Evolutionary conservation across 2,888 invertebrate species (phyloP).

Genomic region (Trissolcus brochymenae): DNA sequence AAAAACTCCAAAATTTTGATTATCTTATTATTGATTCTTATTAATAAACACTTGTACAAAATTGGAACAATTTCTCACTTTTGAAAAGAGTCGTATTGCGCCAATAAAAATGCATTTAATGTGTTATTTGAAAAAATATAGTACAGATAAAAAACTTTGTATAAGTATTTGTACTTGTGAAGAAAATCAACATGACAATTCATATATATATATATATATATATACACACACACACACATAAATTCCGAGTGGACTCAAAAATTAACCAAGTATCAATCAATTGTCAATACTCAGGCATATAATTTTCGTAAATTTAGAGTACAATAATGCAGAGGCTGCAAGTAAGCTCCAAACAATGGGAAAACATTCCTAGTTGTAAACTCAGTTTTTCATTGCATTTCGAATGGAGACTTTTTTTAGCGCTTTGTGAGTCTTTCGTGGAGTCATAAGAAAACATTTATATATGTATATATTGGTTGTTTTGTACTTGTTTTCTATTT

Average conservation of each 20-base stretch:
- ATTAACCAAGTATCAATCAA: constrained; percentile 67
- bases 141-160: constrained; percentile 13
- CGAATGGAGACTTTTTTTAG: background rate
- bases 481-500: constrained; percentile 45
- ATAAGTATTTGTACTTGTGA: constrained; percentile 30
- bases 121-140: constrained; percentile 8
- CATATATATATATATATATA: background rate
- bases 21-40: too few species aligned
- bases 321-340: constrained; percentile 64
- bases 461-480: constrained; percentile 57
- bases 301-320: constrained; percentile 69
- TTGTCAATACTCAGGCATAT: constrained; percentile 71
- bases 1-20: too few species aligned
- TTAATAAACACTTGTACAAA: too few species aligned
- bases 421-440: background rate
- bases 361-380: constrained; percentile 53
- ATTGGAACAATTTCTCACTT: constrained; percentile 4
- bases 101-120: constrained; percentile 59
- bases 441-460: constrained; percentile 3
- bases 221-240: background rate
- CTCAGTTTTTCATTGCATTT: constrained; percentile 30
- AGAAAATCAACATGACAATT: constrained; percentile 16
- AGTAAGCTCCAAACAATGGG: constrained; percentile 37
- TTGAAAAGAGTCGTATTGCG: constrained; percentile 38
- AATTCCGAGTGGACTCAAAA: constrained; percentile 10